These are phyloP conservation scores for Hipposideros larvatus DNA, from an alignment of 2,797 vertebrate genomes.

Conservation along the genomic window DNA sequence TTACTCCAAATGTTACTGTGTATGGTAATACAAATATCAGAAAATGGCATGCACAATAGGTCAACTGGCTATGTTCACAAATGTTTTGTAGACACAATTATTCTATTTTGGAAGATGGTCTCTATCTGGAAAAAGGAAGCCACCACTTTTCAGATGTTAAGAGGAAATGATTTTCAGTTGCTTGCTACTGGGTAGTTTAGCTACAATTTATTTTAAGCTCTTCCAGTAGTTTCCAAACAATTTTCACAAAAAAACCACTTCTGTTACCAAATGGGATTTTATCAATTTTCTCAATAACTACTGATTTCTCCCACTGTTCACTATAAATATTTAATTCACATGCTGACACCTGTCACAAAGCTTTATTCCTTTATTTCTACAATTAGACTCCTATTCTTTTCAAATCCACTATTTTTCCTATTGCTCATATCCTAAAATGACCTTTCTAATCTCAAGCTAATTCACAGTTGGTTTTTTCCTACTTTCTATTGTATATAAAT, in stretches of 20 bases:
- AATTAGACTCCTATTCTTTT: conserved; percentile 17
- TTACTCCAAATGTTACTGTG: not conserved
- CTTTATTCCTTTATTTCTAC: conserved; percentile 5
- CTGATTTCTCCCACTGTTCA: conserved; percentile 3
- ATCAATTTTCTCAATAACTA: conserved; percentile 16
- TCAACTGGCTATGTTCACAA: conserved; percentile 26
- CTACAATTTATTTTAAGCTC: conserved; percentile 9
- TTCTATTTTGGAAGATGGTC: conserved; percentile 5
- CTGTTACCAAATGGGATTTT: conserved; percentile 9
- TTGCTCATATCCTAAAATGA: conserved; percentile 35
- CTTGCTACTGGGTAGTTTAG: not conserved
- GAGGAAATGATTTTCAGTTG: conserved; percentile 33
- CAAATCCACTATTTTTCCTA: not conserved
- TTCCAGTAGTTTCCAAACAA: conserved; percentile 30
- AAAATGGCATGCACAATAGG: not conserved
- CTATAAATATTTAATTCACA: conserved; percentile 32
- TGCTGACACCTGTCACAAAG: not conserved
- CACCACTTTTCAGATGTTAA: not conserved
- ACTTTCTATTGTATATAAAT: not conserved
- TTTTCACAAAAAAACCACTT: conserved; percentile 59
- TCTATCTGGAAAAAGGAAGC: conserved; percentile 58
- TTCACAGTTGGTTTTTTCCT: not conserved
- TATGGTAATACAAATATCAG: not conserved
- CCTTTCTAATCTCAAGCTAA: conserved; percentile 19
- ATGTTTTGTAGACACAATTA: conserved; percentile 25